Base-by-base conservation (phyloP, 2,797 vertebrate genomes). In the Hephaestus fuliginosus region DNA sequence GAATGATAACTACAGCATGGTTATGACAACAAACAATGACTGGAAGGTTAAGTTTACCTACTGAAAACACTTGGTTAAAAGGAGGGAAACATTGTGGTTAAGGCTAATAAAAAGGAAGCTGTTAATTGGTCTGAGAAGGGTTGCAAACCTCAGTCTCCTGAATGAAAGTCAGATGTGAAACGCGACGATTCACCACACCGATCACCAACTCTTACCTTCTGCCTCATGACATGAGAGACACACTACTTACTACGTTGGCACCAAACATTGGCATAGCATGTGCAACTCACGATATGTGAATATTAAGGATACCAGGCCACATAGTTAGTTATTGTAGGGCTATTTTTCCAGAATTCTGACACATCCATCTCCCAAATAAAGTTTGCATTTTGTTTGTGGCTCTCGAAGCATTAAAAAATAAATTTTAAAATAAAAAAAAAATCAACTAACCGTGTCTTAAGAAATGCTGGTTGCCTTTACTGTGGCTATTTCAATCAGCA, bases 51-150 rank as follows among this genome's bases (percentile, higher is more conserved):
- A 11, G 18, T 72, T 71, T 60, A 57, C 15, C 44, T 33, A 46
- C 49, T 1, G 58, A 3, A 44, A 57, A n/a, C 52, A 30, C 12
- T 15, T 2, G 12, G 5, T 56, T 25, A 39, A 60, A 53, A 12
- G 30, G 22, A 30, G 14, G 65, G 9, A 57, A 69, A 30, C 39
- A 3, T 7, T 63, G 70, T 78, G 65, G 63, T 77, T 52, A 22
- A 17, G 60, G 41, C 28, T 55, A 36, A 18, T 74, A 30, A 51
- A 77, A 69, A 69, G 43, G 14, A 12, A 64, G 13, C 17, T 66
- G 62, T 58, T 63, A 48, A 73, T 52, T 70, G 22, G 64, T 76
- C n/a, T 22, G 2, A 14, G 55, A 48, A 1, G 2, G 15, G 48
- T 28, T n/a, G 39, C 57, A 62, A 69, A 56, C 53, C 39, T 13